Conservation (phyloP, 1,140 invertebrate genomes). For the Harlomillsia oculata region DNA sequence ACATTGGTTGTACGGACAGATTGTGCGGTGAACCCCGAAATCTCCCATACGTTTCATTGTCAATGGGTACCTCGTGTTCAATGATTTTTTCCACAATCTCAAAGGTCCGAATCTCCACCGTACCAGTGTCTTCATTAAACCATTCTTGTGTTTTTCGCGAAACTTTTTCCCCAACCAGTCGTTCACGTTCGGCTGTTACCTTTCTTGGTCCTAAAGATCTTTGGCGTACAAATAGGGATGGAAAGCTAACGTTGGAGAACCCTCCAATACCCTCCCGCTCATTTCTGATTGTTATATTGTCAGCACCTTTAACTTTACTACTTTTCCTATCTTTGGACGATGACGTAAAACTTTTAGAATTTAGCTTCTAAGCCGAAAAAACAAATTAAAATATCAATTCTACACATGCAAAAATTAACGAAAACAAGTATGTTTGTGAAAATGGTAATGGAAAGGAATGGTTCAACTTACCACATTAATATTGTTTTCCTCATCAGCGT, state of each 20-base stretch:
- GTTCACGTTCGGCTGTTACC: slow-evolving; percentile 70
- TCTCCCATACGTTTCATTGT: too few relatives aligned
- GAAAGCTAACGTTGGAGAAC: slow-evolving; percentile 48
- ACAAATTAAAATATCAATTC: too few relatives aligned
- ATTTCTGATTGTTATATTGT: background rate
- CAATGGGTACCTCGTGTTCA: slow-evolving; percentile 76
- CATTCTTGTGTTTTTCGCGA: slow-evolving; percentile 77
- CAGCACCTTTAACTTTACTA: too few relatives aligned
- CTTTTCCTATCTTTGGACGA: too few relatives aligned
- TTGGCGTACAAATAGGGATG: slow-evolving; percentile 70
- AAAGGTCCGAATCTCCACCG: slow-evolving; percentile 72
- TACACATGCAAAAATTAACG: too few relatives aligned
- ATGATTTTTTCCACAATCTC: slow-evolving; percentile 90
- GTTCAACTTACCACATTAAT: slow-evolving; percentile 30
- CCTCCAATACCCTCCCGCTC: background rate
- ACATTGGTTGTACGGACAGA: too few relatives aligned
- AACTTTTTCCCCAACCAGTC: slow-evolving; percentile 77
- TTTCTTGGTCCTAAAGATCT: slow-evolving; percentile 62
- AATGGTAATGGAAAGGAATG: too few relatives aligned
- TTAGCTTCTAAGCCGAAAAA: too few relatives aligned
- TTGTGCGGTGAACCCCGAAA: too few relatives aligned
- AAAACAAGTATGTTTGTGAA: too few relatives aligned
- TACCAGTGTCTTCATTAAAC: slow-evolving; percentile 70
- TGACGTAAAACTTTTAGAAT: too few relatives aligned
- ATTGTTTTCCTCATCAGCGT: slow-evolving; percentile 39